A percentile compares a stretch with the other conserved stretches of the same genome.
Conservation (phyloP, 2,797 vertebrate genomes). For the Pachyuromys duprasi region DNA sequence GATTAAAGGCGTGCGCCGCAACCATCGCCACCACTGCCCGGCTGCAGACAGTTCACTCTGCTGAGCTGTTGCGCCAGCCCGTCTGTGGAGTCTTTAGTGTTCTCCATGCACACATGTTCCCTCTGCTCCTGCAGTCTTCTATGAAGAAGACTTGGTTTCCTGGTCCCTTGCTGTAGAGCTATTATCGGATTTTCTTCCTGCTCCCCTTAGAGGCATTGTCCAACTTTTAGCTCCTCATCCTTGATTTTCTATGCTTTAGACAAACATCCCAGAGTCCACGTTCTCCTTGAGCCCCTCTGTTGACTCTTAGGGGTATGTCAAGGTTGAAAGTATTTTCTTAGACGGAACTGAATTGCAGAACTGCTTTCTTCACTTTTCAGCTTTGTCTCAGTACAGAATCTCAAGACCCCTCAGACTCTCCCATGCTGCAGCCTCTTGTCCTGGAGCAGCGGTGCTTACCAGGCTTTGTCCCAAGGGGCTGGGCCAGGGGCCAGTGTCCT, state of each 20-base stretch:
- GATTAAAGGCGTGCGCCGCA: no score
- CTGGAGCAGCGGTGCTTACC: constrained; percentile 91
- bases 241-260: constrained; percentile 22
- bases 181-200: background rate
- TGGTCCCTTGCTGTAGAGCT: background rate
- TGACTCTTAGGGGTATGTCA: background rate
- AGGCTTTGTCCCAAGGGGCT: constrained; percentile 87
- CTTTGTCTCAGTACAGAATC: constrained; percentile 90
- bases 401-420: constrained; percentile 87
- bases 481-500: constrained; percentile 81
- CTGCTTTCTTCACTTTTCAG: constrained; percentile 81
- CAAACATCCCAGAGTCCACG: background rate
- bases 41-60: background rate
- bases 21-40: no score
- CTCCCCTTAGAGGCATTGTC: background rate
- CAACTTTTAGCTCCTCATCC: background rate
- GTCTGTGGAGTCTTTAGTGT: background rate
- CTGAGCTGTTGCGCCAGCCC: background rate
- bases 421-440: constrained; percentile 93
- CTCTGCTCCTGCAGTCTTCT: background rate
- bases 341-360: background rate
- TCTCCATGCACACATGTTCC: background rate
- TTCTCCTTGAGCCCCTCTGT: background rate
- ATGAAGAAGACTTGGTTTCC: background rate
- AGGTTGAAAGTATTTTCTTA: background rate